Percentiles rank a stretch among this genome's conserved stretches.
phyloP scores from a whole-genome alignment of 2,797 vertebrate species.

The Alosa sapidissima region DNA sequence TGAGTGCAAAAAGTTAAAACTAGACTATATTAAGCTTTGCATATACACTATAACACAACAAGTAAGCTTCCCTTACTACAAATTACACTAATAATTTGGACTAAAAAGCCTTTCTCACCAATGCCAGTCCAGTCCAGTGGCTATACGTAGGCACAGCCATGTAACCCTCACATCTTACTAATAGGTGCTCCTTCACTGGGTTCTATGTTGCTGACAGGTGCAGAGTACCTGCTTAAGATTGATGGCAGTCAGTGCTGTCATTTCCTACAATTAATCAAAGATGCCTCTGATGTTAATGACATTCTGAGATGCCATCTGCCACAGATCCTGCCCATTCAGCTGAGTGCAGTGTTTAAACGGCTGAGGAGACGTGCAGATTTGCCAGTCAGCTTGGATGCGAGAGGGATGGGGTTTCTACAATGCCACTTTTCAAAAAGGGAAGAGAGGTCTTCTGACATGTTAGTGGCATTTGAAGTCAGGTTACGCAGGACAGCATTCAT shows the following conservation, averaged over 20 bases:
- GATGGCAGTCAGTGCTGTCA: conserved; percentile 41
- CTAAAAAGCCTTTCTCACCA: background rate
- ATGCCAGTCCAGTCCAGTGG: background rate
- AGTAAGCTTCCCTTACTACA: background rate
- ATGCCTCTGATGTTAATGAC: conserved; percentile 50
- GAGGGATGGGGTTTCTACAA: background rate
- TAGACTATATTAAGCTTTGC: background rate
- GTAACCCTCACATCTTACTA: background rate
- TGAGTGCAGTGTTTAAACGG: background rate
- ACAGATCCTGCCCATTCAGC: conserved; percentile 29
- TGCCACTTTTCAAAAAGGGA: background rate
- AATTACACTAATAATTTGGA: background rate
- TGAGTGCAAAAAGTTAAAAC: background rate
- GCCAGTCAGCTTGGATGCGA: background rate
- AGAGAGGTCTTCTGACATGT: background rate
- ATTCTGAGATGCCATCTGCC: conserved; percentile 54
- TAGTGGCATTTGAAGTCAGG: too few species aligned
- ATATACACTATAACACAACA: background rate
- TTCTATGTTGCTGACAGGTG: conserved; percentile 21
- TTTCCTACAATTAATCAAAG: conserved; percentile 53
- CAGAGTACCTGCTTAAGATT: conserved; percentile 31
- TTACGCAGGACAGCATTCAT: background rate
- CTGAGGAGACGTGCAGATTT: conserved; percentile 7
- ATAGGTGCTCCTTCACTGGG: background rate
- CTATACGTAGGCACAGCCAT: background rate